Percentiles rank a stretch among this genome's conserved stretches.
phyloP scores from a whole-genome alignment of 2,113 vertebrate genomes.

The Ictalurus furcatus region DNA sequence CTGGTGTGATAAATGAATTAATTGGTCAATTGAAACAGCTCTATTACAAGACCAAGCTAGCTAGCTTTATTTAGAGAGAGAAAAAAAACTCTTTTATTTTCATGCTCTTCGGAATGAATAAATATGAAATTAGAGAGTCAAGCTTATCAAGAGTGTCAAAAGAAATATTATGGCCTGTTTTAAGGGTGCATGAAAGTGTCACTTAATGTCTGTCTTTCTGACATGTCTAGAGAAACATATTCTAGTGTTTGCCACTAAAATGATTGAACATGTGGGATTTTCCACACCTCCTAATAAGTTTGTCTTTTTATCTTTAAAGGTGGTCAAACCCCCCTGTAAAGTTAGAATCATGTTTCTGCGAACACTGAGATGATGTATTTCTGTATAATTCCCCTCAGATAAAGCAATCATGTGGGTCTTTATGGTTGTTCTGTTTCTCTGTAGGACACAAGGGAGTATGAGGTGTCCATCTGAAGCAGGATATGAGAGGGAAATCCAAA shows the following conservation, averaged over 20 bases:
- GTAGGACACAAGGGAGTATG: constrained; percentile 88
- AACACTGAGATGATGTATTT: neutral
- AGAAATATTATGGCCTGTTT: neutral
- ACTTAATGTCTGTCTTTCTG: neutral
- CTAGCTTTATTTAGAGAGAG: neutral
- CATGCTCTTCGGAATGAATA: neutral
- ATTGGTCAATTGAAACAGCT: neutral
- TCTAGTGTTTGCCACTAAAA: neutral
- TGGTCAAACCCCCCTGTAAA: neutral
- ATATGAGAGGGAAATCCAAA: constrained; percentile 41
- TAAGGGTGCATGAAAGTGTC: neutral
- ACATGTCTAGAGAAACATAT: neutral
- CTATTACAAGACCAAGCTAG: neutral
- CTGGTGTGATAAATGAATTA: neutral
- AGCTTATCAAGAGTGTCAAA: neutral
- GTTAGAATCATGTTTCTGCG: neutral
- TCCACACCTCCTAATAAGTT: neutral
- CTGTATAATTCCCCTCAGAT: neutral
- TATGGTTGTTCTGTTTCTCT: constrained; percentile 36
- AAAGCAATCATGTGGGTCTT: constrained; percentile 18
- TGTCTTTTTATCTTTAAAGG: neutral
- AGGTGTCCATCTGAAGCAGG: constrained; percentile 84
- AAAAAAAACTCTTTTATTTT: neutral
- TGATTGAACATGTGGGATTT: no score
- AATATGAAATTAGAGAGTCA: neutral